These are phyloP conservation scores for Paramormyrops kingsleyae DNA, from an alignment of 2,113 vertebrate genomes.

Conservation along the genomic window DNA sequence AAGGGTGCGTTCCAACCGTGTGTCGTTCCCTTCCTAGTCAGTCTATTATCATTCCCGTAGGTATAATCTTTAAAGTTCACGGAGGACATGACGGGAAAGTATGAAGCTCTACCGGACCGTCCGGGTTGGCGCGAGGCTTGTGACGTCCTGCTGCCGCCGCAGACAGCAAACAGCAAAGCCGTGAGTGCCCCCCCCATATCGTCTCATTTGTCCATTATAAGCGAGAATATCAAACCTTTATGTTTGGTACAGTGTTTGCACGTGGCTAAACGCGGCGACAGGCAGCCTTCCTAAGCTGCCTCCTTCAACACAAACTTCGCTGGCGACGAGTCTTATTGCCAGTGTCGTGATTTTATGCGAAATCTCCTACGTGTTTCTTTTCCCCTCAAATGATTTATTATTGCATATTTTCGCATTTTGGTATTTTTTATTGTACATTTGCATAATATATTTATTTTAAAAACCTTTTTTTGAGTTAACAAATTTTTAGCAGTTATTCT, in stretches of 20 bases:
- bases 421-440: not conserved
- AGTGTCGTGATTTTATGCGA: not conserved
- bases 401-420: not conserved
- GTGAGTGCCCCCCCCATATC: too few species aligned
- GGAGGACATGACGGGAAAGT: not conserved
- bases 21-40: not conserved
- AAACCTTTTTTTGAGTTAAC: not conserved
- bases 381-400: not conserved
- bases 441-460: not conserved
- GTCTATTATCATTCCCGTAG: not conserved
- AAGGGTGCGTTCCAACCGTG: not conserved
- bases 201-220: too few species aligned
- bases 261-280: not conserved
- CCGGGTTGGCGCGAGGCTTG: not conserved
- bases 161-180: too few species aligned
- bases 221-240: too few species aligned
- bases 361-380: not conserved
- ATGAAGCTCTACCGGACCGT: not conserved
- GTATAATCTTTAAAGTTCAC: not conserved
- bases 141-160: too few species aligned
- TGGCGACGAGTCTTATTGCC: not conserved
- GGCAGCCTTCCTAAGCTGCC: not conserved
- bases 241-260: too few species aligned
- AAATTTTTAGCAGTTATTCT: not conserved
- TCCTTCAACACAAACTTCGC: not conserved